Percentiles rank a stretch among this genome's conserved stretches.
phyloP scores from a whole-genome alignment of 2,113 vertebrate species.

The Acinonyx jubatus region DNA sequence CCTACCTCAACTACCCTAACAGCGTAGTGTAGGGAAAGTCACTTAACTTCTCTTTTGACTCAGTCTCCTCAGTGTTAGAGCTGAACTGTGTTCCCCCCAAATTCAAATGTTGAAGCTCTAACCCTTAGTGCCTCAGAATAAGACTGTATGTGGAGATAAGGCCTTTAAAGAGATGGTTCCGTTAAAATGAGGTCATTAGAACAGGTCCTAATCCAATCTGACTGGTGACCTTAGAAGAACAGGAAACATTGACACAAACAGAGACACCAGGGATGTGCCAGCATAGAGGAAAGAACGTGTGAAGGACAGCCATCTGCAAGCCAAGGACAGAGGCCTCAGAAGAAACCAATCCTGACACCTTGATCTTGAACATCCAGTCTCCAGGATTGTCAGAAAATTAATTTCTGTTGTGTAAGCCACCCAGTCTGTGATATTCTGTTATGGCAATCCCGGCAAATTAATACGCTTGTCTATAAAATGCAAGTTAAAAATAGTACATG shows the following conservation, averaged over 20 bases:
- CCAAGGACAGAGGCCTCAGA: neutral
- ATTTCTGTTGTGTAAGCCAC: neutral
- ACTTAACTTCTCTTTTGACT: constrained; percentile 14
- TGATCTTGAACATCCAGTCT: neutral
- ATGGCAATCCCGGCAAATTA: neutral
- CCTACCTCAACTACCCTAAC: neutral
- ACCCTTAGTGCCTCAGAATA: neutral
- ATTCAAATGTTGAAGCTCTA: neutral
- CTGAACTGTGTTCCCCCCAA: neutral
- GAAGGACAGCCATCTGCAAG: neutral
- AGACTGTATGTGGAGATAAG: neutral
- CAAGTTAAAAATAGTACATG: neutral
- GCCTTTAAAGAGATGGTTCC: neutral
- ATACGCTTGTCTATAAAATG: neutral
- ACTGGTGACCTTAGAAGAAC: neutral
- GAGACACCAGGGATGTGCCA: neutral
- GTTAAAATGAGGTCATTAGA: neutral
- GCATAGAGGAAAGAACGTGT: no score
- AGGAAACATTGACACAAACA: neutral
- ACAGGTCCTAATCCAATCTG: neutral
- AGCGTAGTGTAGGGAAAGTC: neutral
- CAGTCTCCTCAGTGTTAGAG: neutral
- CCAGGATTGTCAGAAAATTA: neutral
- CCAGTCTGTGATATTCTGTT: neutral
- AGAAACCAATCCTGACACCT: neutral